phyloP scores from a whole-genome alignment of 1,140 invertebrate genomes.

The Ceratoteleas bidentatus region DNA sequence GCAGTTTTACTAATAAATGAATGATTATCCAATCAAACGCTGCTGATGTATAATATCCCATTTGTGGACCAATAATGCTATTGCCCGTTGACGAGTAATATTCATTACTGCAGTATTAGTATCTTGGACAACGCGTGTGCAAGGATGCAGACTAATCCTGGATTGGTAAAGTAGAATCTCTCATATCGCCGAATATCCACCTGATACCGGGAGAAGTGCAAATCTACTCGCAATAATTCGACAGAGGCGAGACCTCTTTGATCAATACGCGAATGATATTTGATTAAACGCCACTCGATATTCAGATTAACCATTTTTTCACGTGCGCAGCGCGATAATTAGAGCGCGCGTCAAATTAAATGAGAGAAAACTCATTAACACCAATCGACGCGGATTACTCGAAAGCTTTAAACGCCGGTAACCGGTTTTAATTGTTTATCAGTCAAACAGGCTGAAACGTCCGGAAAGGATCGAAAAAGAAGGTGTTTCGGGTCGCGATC shows the following conservation, averaged over 20 bases:
- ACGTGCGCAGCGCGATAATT: conserved; percentile 14
- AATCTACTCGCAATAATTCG: conserved; percentile 66
- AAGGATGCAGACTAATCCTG: conserved; percentile 73
- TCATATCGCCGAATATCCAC: conserved; percentile 57
- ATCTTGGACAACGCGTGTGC: conserved; percentile 69
- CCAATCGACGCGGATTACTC: conserved; percentile 15
- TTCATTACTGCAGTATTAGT: conserved; percentile 75
- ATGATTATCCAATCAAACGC: background rate
- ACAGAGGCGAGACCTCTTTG: conserved; percentile 47
- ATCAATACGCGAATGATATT: conserved; percentile 60
- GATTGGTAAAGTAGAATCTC: conserved; percentile 74
- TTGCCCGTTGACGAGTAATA: conserved; percentile 73
- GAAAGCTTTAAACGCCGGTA: conserved; percentile 5
- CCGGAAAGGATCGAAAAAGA: background rate
- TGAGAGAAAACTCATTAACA: conserved; percentile 4
- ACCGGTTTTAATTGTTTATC: conserved; percentile 8
- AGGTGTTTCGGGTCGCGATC: background rate
- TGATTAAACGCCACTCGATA: conserved; percentile 31
- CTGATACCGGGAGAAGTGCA: conserved; percentile 47
- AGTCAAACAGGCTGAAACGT: background rate
- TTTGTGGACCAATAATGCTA: conserved; percentile 52
- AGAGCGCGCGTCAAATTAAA: conserved; percentile 8
- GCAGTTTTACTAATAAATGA: background rate
- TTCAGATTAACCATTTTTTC: conserved; percentile 21
- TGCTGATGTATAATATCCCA: conserved; percentile 40